Evolutionary conservation across 1,140 invertebrate species (phyloP).

Genomic region (Drosophila aff.): DNA sequence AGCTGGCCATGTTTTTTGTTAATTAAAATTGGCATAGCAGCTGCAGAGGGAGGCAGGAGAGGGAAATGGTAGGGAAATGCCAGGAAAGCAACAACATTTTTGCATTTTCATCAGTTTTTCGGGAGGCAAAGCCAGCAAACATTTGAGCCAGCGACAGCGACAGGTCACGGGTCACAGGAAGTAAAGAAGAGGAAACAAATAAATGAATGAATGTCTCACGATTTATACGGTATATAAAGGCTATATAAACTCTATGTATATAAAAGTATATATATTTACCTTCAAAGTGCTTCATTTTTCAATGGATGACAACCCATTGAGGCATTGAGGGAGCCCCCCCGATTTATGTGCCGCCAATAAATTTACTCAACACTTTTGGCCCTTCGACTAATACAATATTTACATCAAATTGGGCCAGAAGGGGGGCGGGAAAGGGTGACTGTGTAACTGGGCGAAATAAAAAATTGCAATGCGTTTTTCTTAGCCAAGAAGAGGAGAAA

Average conservation of each 20-base stretch:
- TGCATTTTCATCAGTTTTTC: slow-evolving; percentile 55
- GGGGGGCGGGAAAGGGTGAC: background rate
- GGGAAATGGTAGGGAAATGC: background rate
- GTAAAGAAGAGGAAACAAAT: slow-evolving; percentile 3
- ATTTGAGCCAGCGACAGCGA: slow-evolving; percentile 25
- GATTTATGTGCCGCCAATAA: slow-evolving; percentile 81
- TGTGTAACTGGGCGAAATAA: slow-evolving; percentile 26
- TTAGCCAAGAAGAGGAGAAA: slow-evolving; percentile 19
- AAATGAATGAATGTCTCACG: slow-evolving; percentile 13
- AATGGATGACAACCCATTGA: slow-evolving; percentile 22
- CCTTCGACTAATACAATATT: slow-evolving; percentile 77
- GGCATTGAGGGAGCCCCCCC: slow-evolving; percentile 31
- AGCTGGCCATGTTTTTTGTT: slow-evolving; percentile 73
- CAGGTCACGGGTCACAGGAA: slow-evolving; percentile 21
- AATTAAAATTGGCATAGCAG: slow-evolving; percentile 77
- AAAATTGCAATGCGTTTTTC: slow-evolving; percentile 73
- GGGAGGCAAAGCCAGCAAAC: slow-evolving; percentile 1
- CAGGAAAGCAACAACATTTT: slow-evolving; percentile 44
- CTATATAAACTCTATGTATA: background rate
- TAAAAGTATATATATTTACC: slow-evolving; percentile 38
- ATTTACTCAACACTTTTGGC: slow-evolving; percentile 78
- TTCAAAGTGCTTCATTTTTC: slow-evolving; percentile 62
- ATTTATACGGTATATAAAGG: slow-evolving; percentile 13
- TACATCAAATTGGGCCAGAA: slow-evolving; percentile 64
- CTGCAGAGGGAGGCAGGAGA: background rate